Base-by-base conservation (phyloP, 2,888 invertebrate genomes). In the Deilephila porcellus region DNA sequence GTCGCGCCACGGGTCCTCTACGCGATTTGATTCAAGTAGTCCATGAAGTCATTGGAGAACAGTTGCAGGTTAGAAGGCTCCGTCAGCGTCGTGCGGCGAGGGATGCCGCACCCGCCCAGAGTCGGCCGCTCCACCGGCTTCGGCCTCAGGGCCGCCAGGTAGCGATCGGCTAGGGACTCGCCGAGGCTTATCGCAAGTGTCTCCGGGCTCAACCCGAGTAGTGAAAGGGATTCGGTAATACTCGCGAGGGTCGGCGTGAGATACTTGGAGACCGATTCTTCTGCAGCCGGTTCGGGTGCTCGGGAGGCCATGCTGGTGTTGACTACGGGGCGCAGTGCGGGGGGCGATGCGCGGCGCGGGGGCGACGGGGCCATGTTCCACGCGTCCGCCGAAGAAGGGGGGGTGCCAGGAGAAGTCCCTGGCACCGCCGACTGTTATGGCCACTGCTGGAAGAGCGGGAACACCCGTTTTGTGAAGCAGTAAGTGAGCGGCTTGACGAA, bases 401-500 rank as follows among this genome's bases (percentile, higher is more conserved):
- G 90, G 93, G 93, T 92, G 94, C 92, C 92, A 90, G 94, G 92
- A 86, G 93, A 91, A 86, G 92, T 91, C 92, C 96, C 96, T 96
- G 96, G 95, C 96, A 96, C 95, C 95, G 96, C 97, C 96, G 96
- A 95, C 96, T 97, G 98, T 97, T 98, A 98, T 97, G 98, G 97
- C 97, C 97, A 97, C 96, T 97, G 96, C 93, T 97, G 96, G 92
- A 95, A 95, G 81, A 96, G 95, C 92, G 96, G 96, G 87, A 95
- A 95, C 73, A 95, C 95, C 95, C 96, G 96, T 93, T 97, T 97
- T 85, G 97, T 96, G 96, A 97, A 98, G 95, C 98, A 98, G 92
- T 97, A 96, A 79, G 96, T 95, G 87, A 99, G 95, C 73, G 98
- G 97, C 95, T 98, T 98, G 82, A 99, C 98, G 95, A 99, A 99